A percentile compares a stretch with the other conserved stretches of the same genome.
phyloP scores from a whole-genome alignment of 2,113 vertebrate species.

The Equus quagga region DNA sequence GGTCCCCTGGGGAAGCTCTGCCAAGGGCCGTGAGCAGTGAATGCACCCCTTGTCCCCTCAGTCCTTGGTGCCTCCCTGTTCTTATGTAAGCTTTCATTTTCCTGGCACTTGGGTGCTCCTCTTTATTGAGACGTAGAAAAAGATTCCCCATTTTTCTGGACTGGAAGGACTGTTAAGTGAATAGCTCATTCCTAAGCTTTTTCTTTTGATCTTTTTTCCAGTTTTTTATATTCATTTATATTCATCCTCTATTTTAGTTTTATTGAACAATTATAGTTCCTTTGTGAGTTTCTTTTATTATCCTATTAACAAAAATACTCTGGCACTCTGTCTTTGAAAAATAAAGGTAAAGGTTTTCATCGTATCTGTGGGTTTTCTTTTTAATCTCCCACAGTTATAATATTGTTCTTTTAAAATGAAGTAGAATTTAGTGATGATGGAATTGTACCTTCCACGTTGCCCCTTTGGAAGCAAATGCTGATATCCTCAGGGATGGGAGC shows the following conservation, averaged over 20 bases:
- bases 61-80: rapidly evolving
- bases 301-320: slow-evolving; percentile 52
- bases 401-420: slow-evolving; percentile 52
- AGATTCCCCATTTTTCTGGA: neutral
- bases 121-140: neutral
- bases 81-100: neutral
- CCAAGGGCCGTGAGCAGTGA: neutral
- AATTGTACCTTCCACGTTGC: neutral
- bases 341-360: slow-evolving; percentile 35
- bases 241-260: slow-evolving; percentile 60
- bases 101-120: rapidly evolving
- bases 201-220: neutral
- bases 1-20: neutral
- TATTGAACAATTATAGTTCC: slow-evolving; percentile 67
- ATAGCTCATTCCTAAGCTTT: neutral
- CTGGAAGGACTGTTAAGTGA: neutral
- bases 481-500: neutral
- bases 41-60: rapidly evolving
- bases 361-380: slow-evolving; percentile 44
- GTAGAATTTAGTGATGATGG: slow-evolving; percentile 1
- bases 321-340: slow-evolving; percentile 64
- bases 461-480: neutral
- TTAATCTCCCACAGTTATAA: neutral
- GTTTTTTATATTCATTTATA: slow-evolving; percentile 20
- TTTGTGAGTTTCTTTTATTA: slow-evolving; percentile 69